Evolutionary conservation across 2,888 invertebrate genomes (phyloP).

Genomic region (Smittia aterrima): DNA sequence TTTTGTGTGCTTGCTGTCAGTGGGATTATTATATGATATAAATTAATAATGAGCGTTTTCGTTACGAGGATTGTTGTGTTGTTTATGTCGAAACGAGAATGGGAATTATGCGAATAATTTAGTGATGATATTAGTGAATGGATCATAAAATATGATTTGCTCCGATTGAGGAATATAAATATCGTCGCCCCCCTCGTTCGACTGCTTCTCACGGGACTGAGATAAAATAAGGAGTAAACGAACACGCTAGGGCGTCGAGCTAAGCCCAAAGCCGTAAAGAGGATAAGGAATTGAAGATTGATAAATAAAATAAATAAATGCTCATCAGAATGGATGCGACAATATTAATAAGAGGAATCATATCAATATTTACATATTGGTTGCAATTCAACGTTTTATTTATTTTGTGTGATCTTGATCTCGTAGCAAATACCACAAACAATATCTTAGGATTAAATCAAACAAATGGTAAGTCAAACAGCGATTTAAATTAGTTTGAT

Average conservation of each 20-base stretch:
- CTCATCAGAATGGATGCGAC: constrained; percentile 19
- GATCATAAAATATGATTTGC: not conserved
- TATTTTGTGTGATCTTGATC: constrained; percentile 30
- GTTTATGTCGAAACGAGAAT: not conserved
- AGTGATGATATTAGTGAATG: not conserved
- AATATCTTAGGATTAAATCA: constrained; percentile 32
- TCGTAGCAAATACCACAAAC: constrained; percentile 13
- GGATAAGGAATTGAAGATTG: not conserved
- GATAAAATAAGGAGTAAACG: not conserved
- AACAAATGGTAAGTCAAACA: constrained; percentile 34
- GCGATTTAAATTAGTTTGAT: constrained; percentile 16
- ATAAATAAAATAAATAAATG: not conserved
- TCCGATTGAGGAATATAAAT: not conserved
- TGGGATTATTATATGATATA: constrained; percentile 24
- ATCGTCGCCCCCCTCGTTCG: not conserved
- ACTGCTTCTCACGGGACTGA: not conserved
- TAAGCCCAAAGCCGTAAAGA: too few species aligned
- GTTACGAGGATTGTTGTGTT: not conserved
- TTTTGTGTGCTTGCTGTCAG: constrained; percentile 18
- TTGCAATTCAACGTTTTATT: constrained; percentile 24
- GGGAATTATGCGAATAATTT: not conserved
- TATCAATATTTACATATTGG: constrained; percentile 38
- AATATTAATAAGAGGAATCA: constrained; percentile 34
- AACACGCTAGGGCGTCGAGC: not conserved
- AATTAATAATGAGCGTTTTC: constrained; percentile 31